Evolutionary conservation across 1,140 invertebrate species (phyloP), one percentile per base, ranked within the genome.

Genomic region (Drosophila pseudoananassae): DNA sequence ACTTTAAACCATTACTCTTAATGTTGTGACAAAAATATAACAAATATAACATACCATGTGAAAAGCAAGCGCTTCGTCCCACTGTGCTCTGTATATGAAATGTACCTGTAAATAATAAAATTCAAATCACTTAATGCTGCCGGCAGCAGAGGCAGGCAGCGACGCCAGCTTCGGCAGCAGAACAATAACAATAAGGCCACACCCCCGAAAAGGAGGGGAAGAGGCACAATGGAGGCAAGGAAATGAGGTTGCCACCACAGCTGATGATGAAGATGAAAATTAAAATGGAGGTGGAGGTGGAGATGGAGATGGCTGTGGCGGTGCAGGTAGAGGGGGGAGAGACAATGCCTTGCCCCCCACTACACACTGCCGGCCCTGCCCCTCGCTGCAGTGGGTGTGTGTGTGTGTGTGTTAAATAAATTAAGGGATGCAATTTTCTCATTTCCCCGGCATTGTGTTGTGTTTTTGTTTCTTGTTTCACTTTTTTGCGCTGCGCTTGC

Each of bases 361-460:
- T 46, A 9, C 7, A 40, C n/a, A 14, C 29, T 6, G 5, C 25
- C 25, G 25, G 5, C 25, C 25, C 25, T 27, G 25, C 25, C 46
- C 31, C 14, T 15, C 40, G 7, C 15, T 0, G 71, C 23, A 45
- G 6, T 49, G 15, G 46, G 23, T 53, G 40, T 68, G 51, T 65
- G 55, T 66, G 55, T 75, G 57, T 72, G 78, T 74, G 36, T 54
- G 57, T 52, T 88, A 91, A 91, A 91, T 77, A 91, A 91, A 91
- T 91, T 90, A 91, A 91, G 90, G 90, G 90, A 91, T 91, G 90
- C 85, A 91, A 91, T 91, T 91, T 91, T 91, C 90, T 91, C 90
- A 91, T 91, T 91, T 91, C 76, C 85, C 74, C 90, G 31, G 75
- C 78, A 83, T 88, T 88, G 89, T 73, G 58, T 87, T 90, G 83